Evolutionary conservation across 2,113 vertebrate species (phyloP).

Genomic region (Calcarius ornatus): DNA sequence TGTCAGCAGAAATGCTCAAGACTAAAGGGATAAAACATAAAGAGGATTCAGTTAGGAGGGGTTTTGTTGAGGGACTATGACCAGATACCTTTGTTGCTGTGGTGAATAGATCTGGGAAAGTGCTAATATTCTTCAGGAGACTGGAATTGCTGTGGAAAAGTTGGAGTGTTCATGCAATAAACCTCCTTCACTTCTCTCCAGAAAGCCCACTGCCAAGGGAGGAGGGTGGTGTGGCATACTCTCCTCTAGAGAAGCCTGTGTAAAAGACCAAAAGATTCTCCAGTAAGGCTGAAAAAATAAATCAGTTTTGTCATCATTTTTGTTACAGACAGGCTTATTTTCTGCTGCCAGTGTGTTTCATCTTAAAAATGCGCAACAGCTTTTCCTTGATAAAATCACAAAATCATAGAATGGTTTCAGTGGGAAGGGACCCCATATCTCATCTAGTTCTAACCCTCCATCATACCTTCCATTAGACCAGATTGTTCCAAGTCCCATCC

Average conservation of each 20-base stretch:
- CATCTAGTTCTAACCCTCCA: fast-evolving
- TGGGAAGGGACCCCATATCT: background rate
- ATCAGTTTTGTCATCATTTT: background rate
- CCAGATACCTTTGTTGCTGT: background rate
- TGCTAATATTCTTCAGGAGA: background rate
- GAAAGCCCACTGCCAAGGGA: background rate
- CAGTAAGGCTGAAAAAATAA: background rate
- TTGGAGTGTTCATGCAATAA: background rate
- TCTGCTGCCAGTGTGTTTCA: background rate
- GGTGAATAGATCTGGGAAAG: background rate
- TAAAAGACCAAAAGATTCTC: background rate
- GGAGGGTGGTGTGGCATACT: background rate
- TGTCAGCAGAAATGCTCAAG: background rate
- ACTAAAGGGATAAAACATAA: background rate
- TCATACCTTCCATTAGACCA: background rate
- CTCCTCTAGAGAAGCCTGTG: background rate
- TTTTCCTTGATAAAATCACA: background rate
- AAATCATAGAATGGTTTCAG: background rate
- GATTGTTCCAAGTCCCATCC: background rate
- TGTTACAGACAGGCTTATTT: background rate
- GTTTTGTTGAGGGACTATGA: background rate
- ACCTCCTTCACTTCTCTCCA: background rate
- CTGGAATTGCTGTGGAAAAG: background rate
- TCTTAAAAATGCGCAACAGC: background rate
- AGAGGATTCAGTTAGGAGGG: background rate